These are phyloP conservation scores for Saguinus midas DNA, from an alignment of 2,113 vertebrate genomes.

Conservation along the genomic window DNA sequence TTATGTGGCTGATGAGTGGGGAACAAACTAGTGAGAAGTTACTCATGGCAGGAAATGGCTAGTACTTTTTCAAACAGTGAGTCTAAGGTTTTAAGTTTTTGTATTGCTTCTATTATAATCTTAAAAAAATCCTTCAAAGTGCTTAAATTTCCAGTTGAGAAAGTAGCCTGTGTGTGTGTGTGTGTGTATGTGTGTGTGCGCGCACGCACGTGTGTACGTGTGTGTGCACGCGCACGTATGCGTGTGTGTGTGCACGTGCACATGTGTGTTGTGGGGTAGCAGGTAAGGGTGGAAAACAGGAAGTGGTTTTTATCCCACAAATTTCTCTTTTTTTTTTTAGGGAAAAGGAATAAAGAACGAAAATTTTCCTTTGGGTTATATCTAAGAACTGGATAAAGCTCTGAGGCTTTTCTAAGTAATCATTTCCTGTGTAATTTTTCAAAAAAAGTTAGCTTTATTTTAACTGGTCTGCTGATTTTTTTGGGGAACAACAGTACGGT, in stretches of 20 bases:
- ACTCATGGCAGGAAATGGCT: background rate
- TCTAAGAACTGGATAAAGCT: background rate
- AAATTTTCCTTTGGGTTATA: background rate
- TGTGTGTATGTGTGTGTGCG: no score
- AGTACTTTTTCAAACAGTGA: background rate
- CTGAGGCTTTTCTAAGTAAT: background rate
- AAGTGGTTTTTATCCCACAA: background rate
- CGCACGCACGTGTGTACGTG: no score
- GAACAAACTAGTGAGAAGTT: background rate
- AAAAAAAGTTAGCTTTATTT: background rate
- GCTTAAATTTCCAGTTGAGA: background rate
- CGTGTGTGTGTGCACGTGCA: rapidly evolving
- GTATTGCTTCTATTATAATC: background rate
- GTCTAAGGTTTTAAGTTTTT: background rate
- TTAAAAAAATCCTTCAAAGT: background rate
- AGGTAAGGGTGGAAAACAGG: background rate
- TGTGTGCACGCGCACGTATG: no score
- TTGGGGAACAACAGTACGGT: background rate
- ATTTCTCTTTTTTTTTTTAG: background rate
- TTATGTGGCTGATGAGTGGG: rapidly evolving
- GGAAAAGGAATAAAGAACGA: background rate
- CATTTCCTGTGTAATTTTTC: background rate
- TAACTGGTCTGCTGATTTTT: background rate
- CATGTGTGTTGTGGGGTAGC: background rate
- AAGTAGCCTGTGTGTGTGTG: background rate